Conservation (phyloP, 2,113 vertebrate species). For the Pao palembangensis region DNA sequence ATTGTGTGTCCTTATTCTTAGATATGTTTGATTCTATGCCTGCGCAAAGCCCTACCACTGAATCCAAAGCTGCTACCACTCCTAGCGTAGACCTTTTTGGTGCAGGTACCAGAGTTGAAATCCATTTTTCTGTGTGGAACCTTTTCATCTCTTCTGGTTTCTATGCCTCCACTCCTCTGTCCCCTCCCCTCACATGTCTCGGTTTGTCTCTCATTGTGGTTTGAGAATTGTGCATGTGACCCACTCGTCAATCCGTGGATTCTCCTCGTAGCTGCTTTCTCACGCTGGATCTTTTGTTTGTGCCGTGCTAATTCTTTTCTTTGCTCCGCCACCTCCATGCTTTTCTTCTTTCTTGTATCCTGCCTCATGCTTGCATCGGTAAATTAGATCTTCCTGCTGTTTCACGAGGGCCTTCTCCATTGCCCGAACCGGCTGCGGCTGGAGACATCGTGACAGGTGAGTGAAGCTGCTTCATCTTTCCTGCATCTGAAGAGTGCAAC, state of each 20-base stretch:
- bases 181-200: conserved; percentile 41
- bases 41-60: conserved; percentile 85
- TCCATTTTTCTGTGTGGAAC: conserved; percentile 68
- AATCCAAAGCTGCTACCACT: conserved; percentile 91
- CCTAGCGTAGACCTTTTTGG: conserved; percentile 99
- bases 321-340: conserved; percentile 55
- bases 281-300: conserved; percentile 51
- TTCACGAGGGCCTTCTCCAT: conserved; percentile 90
- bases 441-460: conserved; percentile 96
- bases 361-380: conserved; percentile 74
- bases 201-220: conserved; percentile 71
- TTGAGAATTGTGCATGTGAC: conserved; percentile 72
- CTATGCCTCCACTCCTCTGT: conserved; percentile 56
- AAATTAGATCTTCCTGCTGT: conserved; percentile 95
- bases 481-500: conserved; percentile 47
- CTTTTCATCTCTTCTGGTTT: conserved; percentile 64
- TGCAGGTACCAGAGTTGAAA: conserved; percentile 86
- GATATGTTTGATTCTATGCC: conserved; percentile 98
- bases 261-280: conserved; percentile 54
- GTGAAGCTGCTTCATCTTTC: conserved; percentile 65
- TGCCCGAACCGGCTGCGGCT: conserved; percentile 86
- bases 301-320: conserved; percentile 66
- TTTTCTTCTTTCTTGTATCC: conserved; percentile 67
- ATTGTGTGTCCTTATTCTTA: conserved; percentile 92
- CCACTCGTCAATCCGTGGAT: conserved; percentile 42